Percentiles rank a stretch among this genome's conserved stretches.
phyloP scores from a whole-genome alignment of 2,797 vertebrate genomes.

The Malurus splendens region DNA sequence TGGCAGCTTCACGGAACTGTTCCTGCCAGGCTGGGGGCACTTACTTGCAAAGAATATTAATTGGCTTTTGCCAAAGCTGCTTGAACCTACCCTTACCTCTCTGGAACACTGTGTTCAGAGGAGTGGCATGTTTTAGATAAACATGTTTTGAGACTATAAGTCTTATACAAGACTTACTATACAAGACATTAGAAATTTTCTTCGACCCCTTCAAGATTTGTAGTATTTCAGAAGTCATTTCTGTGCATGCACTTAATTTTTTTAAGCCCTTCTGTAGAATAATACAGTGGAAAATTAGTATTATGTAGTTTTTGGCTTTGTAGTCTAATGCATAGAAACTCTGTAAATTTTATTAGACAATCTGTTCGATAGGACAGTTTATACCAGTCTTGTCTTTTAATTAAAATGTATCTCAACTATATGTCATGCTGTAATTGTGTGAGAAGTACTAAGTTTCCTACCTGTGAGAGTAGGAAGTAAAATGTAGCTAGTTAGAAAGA shows the following conservation, averaged over 20 bases:
- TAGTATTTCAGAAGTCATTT: background rate
- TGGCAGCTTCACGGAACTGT: background rate
- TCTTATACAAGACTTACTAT: background rate
- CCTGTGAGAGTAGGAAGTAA: background rate
- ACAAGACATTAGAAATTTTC: background rate
- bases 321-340: background rate
- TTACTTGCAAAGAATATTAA: background rate
- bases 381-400: background rate
- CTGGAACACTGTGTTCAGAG: background rate
- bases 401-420: background rate
- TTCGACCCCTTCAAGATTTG: background rate
- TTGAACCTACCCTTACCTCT: background rate
- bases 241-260: background rate
- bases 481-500: background rate
- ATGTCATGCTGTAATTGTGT: background rate
- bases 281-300: background rate
- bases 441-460: background rate
- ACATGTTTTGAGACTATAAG: background rate
- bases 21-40: background rate
- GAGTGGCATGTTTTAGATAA: background rate
- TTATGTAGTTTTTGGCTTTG: background rate
- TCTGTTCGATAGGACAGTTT: background rate
- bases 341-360: background rate
- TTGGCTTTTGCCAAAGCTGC: background rate
- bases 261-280: background rate